Evolutionary conservation across 37 sponge, comb jelly and placozoan species (phyloP).

Genomic region (Oscarella lobularis): DNA sequence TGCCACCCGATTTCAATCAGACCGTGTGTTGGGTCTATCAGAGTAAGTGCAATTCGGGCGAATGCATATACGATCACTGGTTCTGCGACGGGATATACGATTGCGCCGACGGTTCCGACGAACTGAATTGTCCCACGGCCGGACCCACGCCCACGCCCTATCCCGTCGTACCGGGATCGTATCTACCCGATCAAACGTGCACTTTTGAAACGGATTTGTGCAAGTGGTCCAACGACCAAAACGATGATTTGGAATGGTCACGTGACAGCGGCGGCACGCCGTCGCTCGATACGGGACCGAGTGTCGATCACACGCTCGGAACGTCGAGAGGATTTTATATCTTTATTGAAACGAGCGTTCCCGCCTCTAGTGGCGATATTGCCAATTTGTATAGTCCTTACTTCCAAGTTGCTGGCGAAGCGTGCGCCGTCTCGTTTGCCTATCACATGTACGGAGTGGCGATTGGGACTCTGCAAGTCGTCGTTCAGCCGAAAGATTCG

Average conservation of each 20-base stretch:
- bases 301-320: not conserved
- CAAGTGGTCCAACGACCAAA: slow-evolving; percentile 11
- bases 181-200: too few relatives aligned
- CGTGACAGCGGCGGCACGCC: slow-evolving; percentile 18
- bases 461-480: not conserved
- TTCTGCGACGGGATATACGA: slow-evolving; percentile 1
- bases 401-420: not conserved
- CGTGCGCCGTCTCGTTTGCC: not conserved
- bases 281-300: slow-evolving; percentile 23
- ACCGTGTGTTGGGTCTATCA: too few relatives aligned
- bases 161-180: too few relatives aligned
- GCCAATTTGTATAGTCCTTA: not conserved
- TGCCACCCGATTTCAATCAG: not conserved
- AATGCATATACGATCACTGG: not conserved
- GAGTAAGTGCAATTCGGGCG: too few relatives aligned
- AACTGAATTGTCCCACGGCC: too few relatives aligned
- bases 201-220: too few relatives aligned
- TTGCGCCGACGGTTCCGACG: not conserved
- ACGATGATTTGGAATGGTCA: slow-evolving; percentile 13
- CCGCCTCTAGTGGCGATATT: not conserved
- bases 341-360: not conserved
- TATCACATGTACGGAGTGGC: not conserved
- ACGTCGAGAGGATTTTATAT: not conserved
- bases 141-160: too few relatives aligned
- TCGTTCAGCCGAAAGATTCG: not conserved